A percentile compares a stretch with the other conserved stretches of the same genome.
Conservation (phyloP, 2,113 vertebrate genomes). For the Rhegmatorhina hoffmannsi region DNA sequence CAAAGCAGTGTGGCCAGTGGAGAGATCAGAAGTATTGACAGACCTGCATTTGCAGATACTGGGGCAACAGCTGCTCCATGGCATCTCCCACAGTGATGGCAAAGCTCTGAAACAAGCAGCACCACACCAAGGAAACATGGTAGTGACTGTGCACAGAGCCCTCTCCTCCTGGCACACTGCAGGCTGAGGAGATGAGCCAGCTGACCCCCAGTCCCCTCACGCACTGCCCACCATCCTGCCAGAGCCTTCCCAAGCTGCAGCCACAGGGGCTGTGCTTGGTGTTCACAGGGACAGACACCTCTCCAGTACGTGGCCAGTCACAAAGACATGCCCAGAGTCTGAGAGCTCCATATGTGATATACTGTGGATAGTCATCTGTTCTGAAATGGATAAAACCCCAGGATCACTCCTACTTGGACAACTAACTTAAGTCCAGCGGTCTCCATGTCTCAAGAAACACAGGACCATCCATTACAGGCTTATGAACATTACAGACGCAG, state of each 20-base stretch:
- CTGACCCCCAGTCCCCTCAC: not conserved
- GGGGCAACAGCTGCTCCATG: not conserved
- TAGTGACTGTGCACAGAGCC: not conserved
- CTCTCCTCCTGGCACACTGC: fast-evolving
- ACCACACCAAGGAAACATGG: fast-evolving
- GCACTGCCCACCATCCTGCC: not conserved
- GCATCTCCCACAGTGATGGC: not conserved
- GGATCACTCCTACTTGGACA: not conserved
- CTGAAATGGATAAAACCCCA: not conserved
- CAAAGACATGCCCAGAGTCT: fast-evolving
- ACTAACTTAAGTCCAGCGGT: not conserved
- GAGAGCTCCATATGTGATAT: not conserved
- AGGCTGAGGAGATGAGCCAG: not conserved
- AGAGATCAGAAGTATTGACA: not conserved
- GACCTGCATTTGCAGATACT: not conserved
- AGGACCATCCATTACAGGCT: not conserved
- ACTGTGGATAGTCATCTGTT: not conserved
- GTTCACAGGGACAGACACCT: not conserved
- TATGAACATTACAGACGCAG: not conserved
- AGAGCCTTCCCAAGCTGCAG: not conserved
- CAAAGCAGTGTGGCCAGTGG: not conserved
- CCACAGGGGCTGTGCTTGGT: fast-evolving
- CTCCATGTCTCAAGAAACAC: not conserved
- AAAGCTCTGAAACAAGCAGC: not conserved
- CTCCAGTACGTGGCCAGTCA: not conserved